Percentiles rank a stretch among this genome's conserved stretches.
phyloP scores from a whole-genome alignment of 2,797 vertebrate species.

The Hyperoplus immaculatus region DNA sequence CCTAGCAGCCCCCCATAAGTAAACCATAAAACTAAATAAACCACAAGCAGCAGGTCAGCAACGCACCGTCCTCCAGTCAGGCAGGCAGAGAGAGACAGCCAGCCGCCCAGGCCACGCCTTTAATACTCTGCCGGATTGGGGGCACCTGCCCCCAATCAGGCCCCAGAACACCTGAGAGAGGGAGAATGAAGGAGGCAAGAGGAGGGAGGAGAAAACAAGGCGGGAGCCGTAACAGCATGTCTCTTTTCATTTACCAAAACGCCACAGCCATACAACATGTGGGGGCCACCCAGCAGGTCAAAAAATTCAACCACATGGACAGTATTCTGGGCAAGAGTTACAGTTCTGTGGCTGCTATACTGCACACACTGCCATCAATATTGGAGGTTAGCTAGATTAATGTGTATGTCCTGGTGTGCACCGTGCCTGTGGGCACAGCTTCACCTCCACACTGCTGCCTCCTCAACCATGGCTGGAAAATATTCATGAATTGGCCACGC shows the following conservation, averaged over 20 bases:
- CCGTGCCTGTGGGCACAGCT: conserved; percentile 62
- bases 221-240: too few species aligned
- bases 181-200: too few species aligned
- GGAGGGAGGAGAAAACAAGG: too few species aligned
- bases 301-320: conserved; percentile 8
- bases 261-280: not conserved
- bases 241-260: conserved; percentile 18
- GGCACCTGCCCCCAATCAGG: too few species aligned
- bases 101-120: too few species aligned
- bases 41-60: too few species aligned
- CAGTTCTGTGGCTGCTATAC: conserved; percentile 16
- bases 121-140: too few species aligned
- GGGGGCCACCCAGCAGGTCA: conserved; percentile 6
- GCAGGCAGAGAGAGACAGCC: too few species aligned
- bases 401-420: conserved; percentile 55
- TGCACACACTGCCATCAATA: conserved; percentile 28
- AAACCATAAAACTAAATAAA: too few species aligned
- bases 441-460: conserved; percentile 52
- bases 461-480: conserved; percentile 70
- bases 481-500: conserved; percentile 82
- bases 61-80: too few species aligned
- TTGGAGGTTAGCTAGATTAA: conserved; percentile 70
- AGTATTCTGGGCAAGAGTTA: conserved; percentile 7
- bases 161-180: too few species aligned
- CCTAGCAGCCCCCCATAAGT: too few species aligned